Base-by-base conservation (phyloP, 1,140 invertebrate genomes). In the Amyelois transitella region DNA sequence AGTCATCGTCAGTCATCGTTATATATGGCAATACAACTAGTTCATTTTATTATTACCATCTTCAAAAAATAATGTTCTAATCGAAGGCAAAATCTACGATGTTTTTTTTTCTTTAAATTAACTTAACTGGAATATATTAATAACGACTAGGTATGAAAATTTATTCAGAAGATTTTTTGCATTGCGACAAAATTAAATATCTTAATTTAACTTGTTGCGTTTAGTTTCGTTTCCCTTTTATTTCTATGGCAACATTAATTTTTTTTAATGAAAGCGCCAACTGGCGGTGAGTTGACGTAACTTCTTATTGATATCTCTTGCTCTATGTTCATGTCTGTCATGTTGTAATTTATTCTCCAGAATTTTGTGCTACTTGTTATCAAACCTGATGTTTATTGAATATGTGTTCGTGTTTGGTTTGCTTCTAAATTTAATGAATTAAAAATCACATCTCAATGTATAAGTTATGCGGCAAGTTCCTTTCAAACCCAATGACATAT, bases 271-370 rank as follows among this genome's bases (percentile, higher is more conserved):
- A 47, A 18, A 79, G 80, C 85, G 82, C 76, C 81, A 75, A 77
- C 85, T 88, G 57, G 72, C 71, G 85, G 64, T 48, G 49, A 69
- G 66, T 76, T 75, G 69, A 51, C 52, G 73, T 70, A 85, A 75
- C 75, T 80, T 71, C 69, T 71, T 88, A 88, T 88, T 88, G 86
- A 88, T 88, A 88, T 88, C 81, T 86, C 70, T 77, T 66, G 72
- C 66, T 79, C 77, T 74, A 77, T 69, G 74, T 84, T 81, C 81
- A 77, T 38, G 32, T 38, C 32, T 38, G 32, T 38, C 32, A 38
- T 81, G 76, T 77, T 78, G 72, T 77, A 88, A 79, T 77, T 75
- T 69, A 69, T 72, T 75, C 69, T 72, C 62, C 67, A 74, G 77
- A 73, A 76, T 69, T 38, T 81, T 83, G 75, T 84, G 77, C 62